Conservation (phyloP, 1,140 invertebrate species). For the Trypoxylus dichotomus region DNA sequence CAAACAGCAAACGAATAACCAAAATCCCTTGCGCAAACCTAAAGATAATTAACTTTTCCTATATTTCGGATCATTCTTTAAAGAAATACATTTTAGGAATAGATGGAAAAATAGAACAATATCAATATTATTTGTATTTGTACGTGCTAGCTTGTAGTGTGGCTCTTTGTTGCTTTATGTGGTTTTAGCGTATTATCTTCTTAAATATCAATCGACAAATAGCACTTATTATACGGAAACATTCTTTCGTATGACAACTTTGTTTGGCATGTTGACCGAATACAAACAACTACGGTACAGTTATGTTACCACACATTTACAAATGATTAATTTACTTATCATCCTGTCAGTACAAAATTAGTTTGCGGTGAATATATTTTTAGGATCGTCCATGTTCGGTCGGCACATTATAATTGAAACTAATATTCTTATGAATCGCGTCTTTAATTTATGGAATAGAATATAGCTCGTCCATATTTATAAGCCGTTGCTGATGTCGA, state of each 20-base stretch:
- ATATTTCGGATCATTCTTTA: no score
- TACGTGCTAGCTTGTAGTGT: no score
- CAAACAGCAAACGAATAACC: no score
- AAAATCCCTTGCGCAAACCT: no score
- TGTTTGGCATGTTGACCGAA: not conserved
- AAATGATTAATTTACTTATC: slow-evolving; percentile 11
- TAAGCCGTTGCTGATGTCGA: not conserved
- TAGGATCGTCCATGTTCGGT: not conserved
- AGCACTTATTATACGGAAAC: no score
- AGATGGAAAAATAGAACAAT: no score
- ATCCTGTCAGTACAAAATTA: slow-evolving; percentile 5
- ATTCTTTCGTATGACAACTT: not conserved
- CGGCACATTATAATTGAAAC: slow-evolving; percentile 12
- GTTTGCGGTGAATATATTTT: slow-evolving; percentile 9
- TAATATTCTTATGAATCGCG: slow-evolving; percentile 9
- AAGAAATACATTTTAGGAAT: no score
- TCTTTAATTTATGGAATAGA: slow-evolving; percentile 8
- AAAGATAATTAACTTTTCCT: no score
- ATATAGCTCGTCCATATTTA: slow-evolving; percentile 16
- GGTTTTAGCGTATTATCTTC: no score
- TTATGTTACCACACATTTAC: not conserved
- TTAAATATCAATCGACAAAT: no score
- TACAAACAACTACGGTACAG: not conserved
- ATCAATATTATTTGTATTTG: no score
- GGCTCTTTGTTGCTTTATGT: no score